Percentiles rank a stretch among this genome's conserved stretches.
Conservation (phyloP, 2,797 vertebrate genomes). For the Ispidina picta region DNA sequence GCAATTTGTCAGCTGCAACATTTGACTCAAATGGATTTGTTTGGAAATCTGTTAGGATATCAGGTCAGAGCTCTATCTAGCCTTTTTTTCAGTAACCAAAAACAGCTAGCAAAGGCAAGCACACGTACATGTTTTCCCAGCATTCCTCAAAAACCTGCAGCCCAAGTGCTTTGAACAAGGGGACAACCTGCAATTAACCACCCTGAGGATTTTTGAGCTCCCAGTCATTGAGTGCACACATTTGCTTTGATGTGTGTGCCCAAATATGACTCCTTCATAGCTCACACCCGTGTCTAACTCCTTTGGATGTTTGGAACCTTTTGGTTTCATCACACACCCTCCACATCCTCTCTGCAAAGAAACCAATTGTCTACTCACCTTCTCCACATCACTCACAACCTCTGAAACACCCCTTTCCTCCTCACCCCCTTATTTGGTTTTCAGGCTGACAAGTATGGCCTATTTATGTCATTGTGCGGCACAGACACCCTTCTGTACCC, state of each 20-base stretch:
- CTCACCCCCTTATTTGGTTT: neutral
- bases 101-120: neutral
- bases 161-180: neutral
- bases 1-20: accelerated
- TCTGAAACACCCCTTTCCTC: neutral
- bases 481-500: neutral
- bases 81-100: neutral
- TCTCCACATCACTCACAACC: neutral
- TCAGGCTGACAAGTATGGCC: neutral
- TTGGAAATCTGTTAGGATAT: neutral
- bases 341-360: neutral
- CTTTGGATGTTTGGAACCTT: neutral
- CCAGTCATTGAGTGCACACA: neutral
- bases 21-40: neutral
- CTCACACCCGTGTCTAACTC: accelerated
- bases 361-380: neutral
- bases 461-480: neutral
- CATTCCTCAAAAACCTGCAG: neutral
- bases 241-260: accelerated
- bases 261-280: too few relatives aligned
- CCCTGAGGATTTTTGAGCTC: neutral
- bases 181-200: neutral
- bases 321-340: neutral
- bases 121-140: neutral
- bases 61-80: neutral